Evolutionary conservation across 2,797 vertebrate genomes (phyloP).

Genomic region (Limnodromus scolopaceus): DNA sequence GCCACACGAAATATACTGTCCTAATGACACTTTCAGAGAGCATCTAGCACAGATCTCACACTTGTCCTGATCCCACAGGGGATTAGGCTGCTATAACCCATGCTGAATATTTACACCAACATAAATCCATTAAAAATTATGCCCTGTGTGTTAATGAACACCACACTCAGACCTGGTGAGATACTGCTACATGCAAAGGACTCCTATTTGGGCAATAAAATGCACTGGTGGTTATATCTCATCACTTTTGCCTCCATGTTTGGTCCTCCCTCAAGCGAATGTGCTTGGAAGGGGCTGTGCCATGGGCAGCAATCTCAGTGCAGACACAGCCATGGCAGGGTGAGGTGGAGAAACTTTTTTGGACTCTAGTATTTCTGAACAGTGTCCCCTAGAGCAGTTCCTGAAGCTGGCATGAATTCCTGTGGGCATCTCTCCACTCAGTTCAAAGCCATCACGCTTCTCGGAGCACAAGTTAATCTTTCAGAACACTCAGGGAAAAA

Average conservation of each 20-base stretch:
- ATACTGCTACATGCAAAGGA: background rate
- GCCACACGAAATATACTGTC: accelerated
- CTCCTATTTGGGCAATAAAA: background rate
- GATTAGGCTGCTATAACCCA: background rate
- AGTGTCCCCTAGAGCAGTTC: background rate
- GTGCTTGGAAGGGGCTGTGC: background rate
- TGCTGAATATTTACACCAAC: background rate
- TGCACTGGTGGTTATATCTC: accelerated
- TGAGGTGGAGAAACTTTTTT: background rate
- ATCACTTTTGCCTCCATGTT: accelerated
- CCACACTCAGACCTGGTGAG: accelerated
- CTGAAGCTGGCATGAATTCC: background rate
- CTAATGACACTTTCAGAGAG: background rate
- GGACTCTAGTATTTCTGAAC: background rate
- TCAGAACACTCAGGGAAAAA: background rate
- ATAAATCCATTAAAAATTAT: background rate
- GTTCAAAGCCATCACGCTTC: background rate
- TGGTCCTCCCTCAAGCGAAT: background rate
- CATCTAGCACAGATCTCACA: background rate
- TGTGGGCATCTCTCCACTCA: background rate
- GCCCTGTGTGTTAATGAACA: background rate
- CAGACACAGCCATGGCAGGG: background rate
- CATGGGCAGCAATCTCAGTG: accelerated
- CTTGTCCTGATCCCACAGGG: background rate
- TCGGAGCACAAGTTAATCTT: background rate